phyloP scores from a whole-genome alignment of 2,113 vertebrate genomes.

The Gulo gulo region DNA sequence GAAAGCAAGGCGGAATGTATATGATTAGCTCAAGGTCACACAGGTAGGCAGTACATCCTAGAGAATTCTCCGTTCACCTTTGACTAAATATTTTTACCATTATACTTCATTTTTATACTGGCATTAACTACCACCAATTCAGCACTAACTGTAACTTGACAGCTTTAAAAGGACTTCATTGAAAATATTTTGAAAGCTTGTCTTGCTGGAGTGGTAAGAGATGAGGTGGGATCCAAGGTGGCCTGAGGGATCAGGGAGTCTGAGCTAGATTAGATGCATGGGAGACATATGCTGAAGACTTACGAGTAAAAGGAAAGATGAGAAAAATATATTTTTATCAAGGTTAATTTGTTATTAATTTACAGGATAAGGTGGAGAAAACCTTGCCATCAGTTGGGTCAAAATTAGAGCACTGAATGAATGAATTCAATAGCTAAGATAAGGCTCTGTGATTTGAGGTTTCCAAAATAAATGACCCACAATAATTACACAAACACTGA shows the following conservation, averaged over 20 bases:
- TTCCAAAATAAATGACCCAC: not conserved
- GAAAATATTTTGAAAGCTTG: conserved; percentile 12
- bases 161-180: not conserved
- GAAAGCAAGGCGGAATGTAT: not conserved
- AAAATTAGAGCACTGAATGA: not conserved
- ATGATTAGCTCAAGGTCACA: not conserved
- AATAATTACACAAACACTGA: not conserved
- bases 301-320: not conserved
- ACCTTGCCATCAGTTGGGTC: not conserved
- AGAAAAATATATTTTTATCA: not conserved
- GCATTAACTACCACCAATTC: not conserved
- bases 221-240: not conserved
- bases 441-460: not conserved
- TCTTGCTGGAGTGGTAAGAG: not conserved
- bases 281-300: not conserved
- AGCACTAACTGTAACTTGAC: not conserved
- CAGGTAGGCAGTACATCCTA: not conserved
- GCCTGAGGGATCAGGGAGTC: not conserved
- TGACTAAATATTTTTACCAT: not conserved
- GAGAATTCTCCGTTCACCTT: not conserved
- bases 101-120: not conserved
- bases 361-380: not conserved
- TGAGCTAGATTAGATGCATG: not conserved
- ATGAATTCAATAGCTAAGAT: not conserved
- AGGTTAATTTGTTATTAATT: not conserved